Conservation (phyloP, 2,797 vertebrate genomes). For the Characodon lateralis region DNA sequence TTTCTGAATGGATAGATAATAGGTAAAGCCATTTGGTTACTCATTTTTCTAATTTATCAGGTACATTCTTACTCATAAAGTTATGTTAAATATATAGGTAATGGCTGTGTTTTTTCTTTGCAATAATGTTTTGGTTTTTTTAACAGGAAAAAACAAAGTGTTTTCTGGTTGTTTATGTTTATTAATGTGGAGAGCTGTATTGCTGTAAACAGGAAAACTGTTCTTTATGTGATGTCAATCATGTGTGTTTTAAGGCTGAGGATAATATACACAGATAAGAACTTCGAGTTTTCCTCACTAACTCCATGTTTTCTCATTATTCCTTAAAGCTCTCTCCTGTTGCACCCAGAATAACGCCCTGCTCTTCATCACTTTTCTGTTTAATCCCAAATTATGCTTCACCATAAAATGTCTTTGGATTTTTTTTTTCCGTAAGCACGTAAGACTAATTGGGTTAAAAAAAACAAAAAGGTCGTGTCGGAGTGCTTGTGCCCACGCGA, state of each 20-base stretch:
- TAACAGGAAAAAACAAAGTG: not conserved
- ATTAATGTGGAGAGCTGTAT: conserved; percentile 20
- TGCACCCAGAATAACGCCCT: conserved; percentile 36
- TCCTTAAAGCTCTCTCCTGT: conserved; percentile 18
- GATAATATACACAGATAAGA: conserved; percentile 32
- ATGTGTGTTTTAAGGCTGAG: conserved; percentile 1
- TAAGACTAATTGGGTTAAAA: conserved; percentile 4
- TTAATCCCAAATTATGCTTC: conserved; percentile 17
- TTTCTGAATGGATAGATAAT: not conserved
- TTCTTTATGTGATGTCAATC: conserved; percentile 17
- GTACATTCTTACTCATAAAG: not conserved
- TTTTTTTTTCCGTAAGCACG: not conserved
- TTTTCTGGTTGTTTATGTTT: conserved; percentile 2
- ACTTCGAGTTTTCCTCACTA: conserved; percentile 16
- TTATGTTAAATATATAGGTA: not conserved
- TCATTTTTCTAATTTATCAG: not conserved
- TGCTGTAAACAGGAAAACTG: conserved; percentile 62
- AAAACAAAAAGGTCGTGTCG: conserved; percentile 6
- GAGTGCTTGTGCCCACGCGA: conserved; percentile 17
- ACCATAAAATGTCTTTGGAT: not conserved
- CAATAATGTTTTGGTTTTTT: no score
- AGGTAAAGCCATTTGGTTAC: not conserved
- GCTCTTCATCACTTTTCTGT: conserved; percentile 12
- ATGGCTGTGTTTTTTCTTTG: not conserved
- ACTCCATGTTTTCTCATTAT: conserved; percentile 9